These are phyloP conservation scores for Synchiropus splendidus DNA, from an alignment of 2,113 vertebrate genomes.

Conservation along the genomic window DNA sequence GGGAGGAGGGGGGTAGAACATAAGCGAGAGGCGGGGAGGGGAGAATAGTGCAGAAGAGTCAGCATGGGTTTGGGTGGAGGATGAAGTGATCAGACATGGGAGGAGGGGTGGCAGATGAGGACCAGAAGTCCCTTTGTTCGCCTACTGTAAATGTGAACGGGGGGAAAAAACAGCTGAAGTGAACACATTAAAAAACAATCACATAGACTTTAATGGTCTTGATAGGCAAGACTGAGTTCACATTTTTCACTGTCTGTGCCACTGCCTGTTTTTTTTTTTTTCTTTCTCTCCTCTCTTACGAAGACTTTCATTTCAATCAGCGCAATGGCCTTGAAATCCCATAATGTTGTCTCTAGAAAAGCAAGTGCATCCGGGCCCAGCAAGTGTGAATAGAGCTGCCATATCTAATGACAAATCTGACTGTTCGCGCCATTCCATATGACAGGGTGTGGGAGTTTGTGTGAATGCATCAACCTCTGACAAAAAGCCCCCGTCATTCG, in stretches of 20 bases:
- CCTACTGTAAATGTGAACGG: conserved; percentile 35
- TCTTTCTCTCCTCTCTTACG: conserved; percentile 2
- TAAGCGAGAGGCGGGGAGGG: conserved; percentile 39
- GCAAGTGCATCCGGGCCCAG: conserved; percentile 43
- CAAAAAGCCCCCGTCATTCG: conserved; percentile 60
- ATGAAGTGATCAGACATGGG: conserved; percentile 62
- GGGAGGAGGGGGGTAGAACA: conserved; percentile 43
- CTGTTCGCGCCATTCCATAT: conserved; percentile 56
- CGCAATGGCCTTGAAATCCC: conserved; percentile 52
- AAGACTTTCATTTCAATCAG: conserved; percentile 45
- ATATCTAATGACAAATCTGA: conserved; percentile 66
- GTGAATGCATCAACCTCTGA: conserved; percentile 58
- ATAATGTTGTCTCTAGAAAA: conserved; percentile 63
- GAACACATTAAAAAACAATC: conserved; percentile 54
- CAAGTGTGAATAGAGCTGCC: conserved; percentile 63
- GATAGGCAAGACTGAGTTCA: conserved; percentile 45
- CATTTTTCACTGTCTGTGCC: conserved; percentile 42
- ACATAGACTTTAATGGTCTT: conserved; percentile 46
- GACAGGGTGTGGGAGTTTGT: conserved; percentile 66
- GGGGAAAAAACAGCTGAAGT: conserved; percentile 23
- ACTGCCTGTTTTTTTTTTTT: conserved; percentile 13
- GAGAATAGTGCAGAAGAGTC: conserved; percentile 38
- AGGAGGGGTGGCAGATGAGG: conserved; percentile 40
- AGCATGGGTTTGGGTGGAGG: conserved; percentile 56
- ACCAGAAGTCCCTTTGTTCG: conserved; percentile 53